phyloP scores from a whole-genome alignment of 2,797 vertebrate species.

The Chiroxiphia lanceolata region DNA sequence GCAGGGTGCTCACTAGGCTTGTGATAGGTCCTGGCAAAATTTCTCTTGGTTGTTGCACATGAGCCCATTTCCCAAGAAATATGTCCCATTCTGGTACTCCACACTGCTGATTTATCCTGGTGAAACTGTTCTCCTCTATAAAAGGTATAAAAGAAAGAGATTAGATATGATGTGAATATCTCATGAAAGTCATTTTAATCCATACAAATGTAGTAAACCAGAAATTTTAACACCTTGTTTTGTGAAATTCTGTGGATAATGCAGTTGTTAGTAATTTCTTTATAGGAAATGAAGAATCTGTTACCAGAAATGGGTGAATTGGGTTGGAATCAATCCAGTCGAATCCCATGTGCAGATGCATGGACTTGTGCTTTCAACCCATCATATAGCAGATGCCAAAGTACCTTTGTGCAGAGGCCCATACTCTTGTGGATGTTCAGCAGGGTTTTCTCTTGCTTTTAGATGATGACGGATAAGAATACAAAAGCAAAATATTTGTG shows the following conservation, averaged over 20 bases:
- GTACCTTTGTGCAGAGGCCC: neutral
- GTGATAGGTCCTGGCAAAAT: neutral
- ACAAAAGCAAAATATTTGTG: neutral
- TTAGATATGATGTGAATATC: neutral
- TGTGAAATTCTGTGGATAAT: neutral
- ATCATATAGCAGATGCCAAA: neutral
- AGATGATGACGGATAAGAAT: neutral
- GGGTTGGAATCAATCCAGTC: conserved; percentile 14
- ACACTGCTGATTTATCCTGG: neutral
- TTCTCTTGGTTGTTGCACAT: neutral
- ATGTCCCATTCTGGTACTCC: neutral
- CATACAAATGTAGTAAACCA: neutral
- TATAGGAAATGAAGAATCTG: neutral
- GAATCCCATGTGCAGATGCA: neutral
- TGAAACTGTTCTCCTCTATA: neutral
- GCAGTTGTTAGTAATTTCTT: neutral
- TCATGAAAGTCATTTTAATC: neutral
- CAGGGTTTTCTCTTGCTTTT: neutral
- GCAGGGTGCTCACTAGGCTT: neutral
- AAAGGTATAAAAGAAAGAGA: neutral
- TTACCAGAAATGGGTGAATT: neutral
- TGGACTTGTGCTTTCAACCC: neutral
- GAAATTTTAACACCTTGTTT: neutral
- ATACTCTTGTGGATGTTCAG: neutral
- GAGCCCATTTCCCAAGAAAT: neutral